Conservation (phyloP, 2,113 vertebrate genomes). For the Axis porcinus region DNA sequence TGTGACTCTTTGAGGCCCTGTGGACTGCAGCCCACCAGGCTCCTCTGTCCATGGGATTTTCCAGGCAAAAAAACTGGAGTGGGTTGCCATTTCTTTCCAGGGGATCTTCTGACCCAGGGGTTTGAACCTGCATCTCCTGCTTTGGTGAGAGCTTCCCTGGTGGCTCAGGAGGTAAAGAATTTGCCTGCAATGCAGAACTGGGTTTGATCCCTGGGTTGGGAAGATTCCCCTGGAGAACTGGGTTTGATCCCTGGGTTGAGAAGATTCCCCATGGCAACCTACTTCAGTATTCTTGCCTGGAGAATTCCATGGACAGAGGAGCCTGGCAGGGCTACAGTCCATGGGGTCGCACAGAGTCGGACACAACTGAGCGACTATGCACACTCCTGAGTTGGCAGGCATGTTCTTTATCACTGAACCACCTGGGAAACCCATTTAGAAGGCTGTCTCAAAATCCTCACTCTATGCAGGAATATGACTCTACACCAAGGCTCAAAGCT, state of each 20-base stretch:
- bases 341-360: not conserved
- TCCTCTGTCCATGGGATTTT: not conserved
- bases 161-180: not conserved
- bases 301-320: not conserved
- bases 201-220: not conserved
- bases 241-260: not conserved
- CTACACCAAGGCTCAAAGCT: not conserved
- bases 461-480: not conserved
- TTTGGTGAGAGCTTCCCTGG: not conserved
- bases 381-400: not conserved
- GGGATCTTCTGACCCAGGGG: not conserved
- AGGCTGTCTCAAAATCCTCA: not conserved
- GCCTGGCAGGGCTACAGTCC: not conserved
- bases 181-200: not conserved
- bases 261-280: not conserved
- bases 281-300: not conserved
- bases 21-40: not conserved
- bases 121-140: not conserved
- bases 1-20: not conserved
- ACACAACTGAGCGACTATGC: not conserved
- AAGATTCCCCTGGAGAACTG: not conserved
- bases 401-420: not conserved
- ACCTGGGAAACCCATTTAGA: not conserved
- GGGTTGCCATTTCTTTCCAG: not conserved
- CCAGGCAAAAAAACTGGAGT: not conserved